Conservation (phyloP, 2,888 invertebrate genomes). For the Apodemia zela region DNA sequence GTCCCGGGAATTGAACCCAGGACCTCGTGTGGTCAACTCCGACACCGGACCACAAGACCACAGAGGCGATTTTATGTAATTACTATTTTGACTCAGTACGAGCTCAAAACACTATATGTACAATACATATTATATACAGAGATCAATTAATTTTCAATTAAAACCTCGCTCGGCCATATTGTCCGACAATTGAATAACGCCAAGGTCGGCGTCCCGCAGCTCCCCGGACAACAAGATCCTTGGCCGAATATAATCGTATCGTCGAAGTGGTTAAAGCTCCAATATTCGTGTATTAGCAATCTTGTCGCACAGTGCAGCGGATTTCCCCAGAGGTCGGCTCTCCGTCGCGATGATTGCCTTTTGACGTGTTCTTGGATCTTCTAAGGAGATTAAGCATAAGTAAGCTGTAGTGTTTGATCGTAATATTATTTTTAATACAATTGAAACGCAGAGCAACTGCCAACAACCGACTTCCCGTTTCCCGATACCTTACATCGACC, state of each 20-base stretch:
- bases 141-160: no score
- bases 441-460: no score
- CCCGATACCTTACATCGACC: no score
- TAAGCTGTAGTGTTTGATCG: not conserved
- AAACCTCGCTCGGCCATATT: not conserved
- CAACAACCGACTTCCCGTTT: no score
- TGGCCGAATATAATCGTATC: conserved; percentile 1
- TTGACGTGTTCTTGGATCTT: not conserved
- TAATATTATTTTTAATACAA: not conserved
- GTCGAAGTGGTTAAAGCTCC: not conserved
- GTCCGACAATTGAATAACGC: not conserved
- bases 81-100: no score
- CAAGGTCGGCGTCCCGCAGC: not conserved
- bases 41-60: no score
- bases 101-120: no score
- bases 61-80: no score
- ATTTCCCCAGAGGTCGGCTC: not conserved
- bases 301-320: not conserved
- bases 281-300: conserved; percentile 5
- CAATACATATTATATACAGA: no score
- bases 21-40: no score
- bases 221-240: not conserved
- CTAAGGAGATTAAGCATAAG: not conserved
- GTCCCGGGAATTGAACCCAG: no score
- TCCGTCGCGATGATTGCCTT: not conserved